Conservation (phyloP, 2,113 vertebrate species). For the Vulpes lagopus region DNA sequence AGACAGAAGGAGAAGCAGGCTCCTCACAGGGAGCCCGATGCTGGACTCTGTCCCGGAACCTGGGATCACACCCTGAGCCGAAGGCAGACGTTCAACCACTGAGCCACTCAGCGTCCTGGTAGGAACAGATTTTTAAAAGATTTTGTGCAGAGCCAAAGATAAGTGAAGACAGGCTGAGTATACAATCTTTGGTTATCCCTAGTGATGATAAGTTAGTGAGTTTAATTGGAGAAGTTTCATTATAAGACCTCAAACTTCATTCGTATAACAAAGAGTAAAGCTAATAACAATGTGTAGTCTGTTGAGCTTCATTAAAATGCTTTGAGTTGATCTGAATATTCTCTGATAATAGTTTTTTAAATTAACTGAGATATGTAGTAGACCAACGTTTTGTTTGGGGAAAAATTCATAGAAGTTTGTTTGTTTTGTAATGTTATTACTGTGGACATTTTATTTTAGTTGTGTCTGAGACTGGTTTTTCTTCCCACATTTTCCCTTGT, state of each 20-base stretch:
- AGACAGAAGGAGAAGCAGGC: too few species aligned
- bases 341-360: neutral
- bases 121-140: neutral
- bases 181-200: neutral
- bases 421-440: neutral
- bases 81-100: too few species aligned
- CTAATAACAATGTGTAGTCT: neutral
- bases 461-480: neutral
- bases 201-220: neutral
- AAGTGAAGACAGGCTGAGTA: neutral
- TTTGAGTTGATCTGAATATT: neutral
- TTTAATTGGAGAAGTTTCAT: neutral
- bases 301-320: neutral
- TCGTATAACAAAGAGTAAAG: neutral
- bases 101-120: neutral
- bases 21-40: too few species aligned
- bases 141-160: neutral
- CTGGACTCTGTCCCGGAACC: too few species aligned
- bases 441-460: neutral
- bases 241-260: neutral
- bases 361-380: neutral
- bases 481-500: neutral
- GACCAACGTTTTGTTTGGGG: neutral
- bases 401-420: neutral
- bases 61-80: too few species aligned